These are phyloP conservation scores for Macquaria australasica DNA, from an alignment of 2,113 vertebrate genomes.

Conservation along the genomic window DNA sequence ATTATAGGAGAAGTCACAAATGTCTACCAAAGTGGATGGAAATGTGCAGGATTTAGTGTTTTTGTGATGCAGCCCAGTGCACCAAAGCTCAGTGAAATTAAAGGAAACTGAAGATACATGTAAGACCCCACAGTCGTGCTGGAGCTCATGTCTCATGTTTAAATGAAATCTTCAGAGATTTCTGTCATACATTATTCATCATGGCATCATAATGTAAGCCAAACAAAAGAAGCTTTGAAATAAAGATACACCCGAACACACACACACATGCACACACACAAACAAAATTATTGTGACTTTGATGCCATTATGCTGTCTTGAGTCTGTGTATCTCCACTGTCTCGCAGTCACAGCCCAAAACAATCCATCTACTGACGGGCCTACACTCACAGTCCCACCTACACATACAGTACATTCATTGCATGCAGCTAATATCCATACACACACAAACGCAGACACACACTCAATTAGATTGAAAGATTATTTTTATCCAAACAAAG, in stretches of 20 bases:
- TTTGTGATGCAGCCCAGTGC: conserved; percentile 14
- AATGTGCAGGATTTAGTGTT: neutral
- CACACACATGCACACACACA: conserved; percentile 6
- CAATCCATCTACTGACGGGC: conserved; percentile 61
- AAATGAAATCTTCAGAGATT: conserved; percentile 61
- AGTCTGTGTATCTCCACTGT: conserved; percentile 40
- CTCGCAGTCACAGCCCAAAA: conserved; percentile 33
- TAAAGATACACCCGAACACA: conserved; percentile 11
- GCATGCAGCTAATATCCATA: conserved; percentile 39
- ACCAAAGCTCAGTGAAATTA: conserved; percentile 24
- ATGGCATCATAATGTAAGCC: conserved; percentile 35
- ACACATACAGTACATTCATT: conserved; percentile 51
- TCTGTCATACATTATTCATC: conserved; percentile 71
- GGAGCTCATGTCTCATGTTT: conserved; percentile 43
- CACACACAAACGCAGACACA: conserved; percentile 35
- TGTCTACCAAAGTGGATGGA: neutral
- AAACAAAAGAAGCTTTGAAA: conserved; percentile 68
- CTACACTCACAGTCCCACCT: conserved; percentile 54
- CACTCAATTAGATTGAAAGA: conserved; percentile 16
- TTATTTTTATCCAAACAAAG: conserved; percentile 29
- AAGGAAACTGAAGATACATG: conserved; percentile 1
- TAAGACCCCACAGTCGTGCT: neutral
- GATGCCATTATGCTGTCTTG: conserved; percentile 42
- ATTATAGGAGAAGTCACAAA: conserved; percentile 8
- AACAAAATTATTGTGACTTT: conserved; percentile 62